Percentiles rank a stretch among this genome's conserved stretches.
Evolutionary conservation across 2,888 invertebrate genomes (phyloP).

Genomic region (Sialis fuliginosa): DNA sequence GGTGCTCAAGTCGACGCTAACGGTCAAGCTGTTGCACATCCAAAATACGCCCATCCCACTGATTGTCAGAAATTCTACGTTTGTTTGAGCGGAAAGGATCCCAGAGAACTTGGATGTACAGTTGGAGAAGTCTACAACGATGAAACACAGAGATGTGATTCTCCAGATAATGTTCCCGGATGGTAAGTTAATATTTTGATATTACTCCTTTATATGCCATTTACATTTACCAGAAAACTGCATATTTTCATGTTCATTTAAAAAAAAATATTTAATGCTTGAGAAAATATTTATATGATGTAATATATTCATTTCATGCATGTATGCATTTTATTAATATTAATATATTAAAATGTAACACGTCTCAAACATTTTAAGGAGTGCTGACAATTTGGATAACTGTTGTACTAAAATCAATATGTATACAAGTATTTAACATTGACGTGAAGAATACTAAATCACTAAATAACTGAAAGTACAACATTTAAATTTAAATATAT

Average conservation of each 20-base stretch:
- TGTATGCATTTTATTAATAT: too few species aligned
- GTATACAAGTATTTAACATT: conserved; percentile 3
- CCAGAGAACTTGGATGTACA: conserved; percentile 74
- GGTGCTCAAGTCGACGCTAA: conserved; percentile 39
- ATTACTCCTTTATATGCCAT: background rate
- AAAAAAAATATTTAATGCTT: too few species aligned
- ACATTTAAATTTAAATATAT: too few species aligned
- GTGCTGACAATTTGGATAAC: background rate
- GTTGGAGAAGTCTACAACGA: conserved; percentile 86
- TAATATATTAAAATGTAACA: too few species aligned
- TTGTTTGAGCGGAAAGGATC: conserved; percentile 68
- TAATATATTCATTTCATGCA: too few species aligned
- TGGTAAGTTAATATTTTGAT: conserved; percentile 39
- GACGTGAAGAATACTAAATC: background rate
- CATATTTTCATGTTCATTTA: too few species aligned
- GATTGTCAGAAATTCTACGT: conserved; percentile 89
- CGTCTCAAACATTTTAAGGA: background rate
- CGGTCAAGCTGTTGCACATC: conserved; percentile 63
- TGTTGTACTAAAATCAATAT: background rate
- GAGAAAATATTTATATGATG: too few species aligned
- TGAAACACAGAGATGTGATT: conserved; percentile 65
- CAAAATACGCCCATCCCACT: conserved; percentile 67
- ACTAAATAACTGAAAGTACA: too few species aligned
- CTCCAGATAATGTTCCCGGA: conserved; percentile 79
- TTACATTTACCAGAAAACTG: background rate